Percentiles rank a stretch among this genome's conserved stretches.
Conservation (phyloP, 2,113 vertebrate species). For the Pongo abelii region DNA sequence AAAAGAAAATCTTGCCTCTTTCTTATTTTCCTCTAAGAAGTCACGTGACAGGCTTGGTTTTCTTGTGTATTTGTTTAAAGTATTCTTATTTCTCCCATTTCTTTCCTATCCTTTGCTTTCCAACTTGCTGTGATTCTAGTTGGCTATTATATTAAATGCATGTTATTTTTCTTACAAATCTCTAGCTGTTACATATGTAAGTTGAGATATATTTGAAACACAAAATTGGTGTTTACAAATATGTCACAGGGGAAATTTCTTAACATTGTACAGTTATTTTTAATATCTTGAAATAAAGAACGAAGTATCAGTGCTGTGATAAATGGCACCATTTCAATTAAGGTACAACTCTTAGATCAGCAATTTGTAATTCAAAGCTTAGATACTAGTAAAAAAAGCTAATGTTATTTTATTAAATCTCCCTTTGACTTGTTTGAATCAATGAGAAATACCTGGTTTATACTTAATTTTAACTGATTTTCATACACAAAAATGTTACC, state of each 20-base stretch:
- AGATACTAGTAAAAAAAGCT: not conserved
- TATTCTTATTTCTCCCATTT: not conserved
- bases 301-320: not conserved
- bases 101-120: not conserved
- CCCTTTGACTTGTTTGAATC: not conserved
- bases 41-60: not conserved
- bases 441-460: not conserved
- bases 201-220: not conserved
- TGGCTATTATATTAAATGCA: not conserved
- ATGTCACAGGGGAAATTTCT: not conserved
- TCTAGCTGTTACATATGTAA: not conserved
- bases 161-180: not conserved
- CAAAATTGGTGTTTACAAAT: not conserved
- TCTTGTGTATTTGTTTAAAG: not conserved
- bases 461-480: not conserved
- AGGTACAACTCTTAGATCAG: not conserved
- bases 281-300: not conserved
- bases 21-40: not conserved
- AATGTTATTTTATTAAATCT: not conserved
- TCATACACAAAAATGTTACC: not conserved
- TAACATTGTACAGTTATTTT: not conserved
- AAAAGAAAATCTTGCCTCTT: not conserved
- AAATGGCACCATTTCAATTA: not conserved
- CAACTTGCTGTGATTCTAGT: not conserved
- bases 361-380: not conserved